phyloP scores from a whole-genome alignment of 2,113 vertebrate genomes.

The Andinoacara biseriatus region DNA sequence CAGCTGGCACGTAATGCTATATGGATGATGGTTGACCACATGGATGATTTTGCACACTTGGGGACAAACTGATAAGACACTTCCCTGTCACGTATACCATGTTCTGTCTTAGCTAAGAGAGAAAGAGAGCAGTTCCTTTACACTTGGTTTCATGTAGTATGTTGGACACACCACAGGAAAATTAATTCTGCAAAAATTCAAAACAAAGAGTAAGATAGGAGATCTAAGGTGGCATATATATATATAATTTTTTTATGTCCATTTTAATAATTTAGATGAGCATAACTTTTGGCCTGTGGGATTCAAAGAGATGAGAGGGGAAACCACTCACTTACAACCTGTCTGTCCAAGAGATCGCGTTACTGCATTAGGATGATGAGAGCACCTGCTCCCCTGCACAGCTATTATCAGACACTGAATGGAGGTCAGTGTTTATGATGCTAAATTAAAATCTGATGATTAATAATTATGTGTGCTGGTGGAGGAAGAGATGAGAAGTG shows the following conservation, averaged over 20 bases:
- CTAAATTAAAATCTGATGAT: conserved; percentile 59
- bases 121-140: background rate
- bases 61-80: conserved; percentile 19
- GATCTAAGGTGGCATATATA: background rate
- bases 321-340: conserved; percentile 16
- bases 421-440: conserved; percentile 31
- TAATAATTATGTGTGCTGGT: conserved; percentile 43
- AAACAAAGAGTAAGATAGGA: background rate
- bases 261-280: conserved; percentile 56
- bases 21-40: conserved; percentile 45
- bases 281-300: conserved; percentile 32
- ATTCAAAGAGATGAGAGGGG: conserved; percentile 31
- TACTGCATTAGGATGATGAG: conserved; percentile 71
- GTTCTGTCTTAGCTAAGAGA: conserved; percentile 14
- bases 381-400: conserved; percentile 63
- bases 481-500: conserved; percentile 2
- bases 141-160: conserved; percentile 16
- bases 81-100: background rate
- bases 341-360: conserved; percentile 51
- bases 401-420: conserved; percentile 46
- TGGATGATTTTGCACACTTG: conserved; percentile 26
- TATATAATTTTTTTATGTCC: background rate
- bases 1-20: conserved; percentile 61
- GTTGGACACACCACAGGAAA: background rate
- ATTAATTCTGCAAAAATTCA: background rate